Base-by-base conservation (phyloP, 2,888 invertebrate genomes). In the Lysandra coridon region DNA sequence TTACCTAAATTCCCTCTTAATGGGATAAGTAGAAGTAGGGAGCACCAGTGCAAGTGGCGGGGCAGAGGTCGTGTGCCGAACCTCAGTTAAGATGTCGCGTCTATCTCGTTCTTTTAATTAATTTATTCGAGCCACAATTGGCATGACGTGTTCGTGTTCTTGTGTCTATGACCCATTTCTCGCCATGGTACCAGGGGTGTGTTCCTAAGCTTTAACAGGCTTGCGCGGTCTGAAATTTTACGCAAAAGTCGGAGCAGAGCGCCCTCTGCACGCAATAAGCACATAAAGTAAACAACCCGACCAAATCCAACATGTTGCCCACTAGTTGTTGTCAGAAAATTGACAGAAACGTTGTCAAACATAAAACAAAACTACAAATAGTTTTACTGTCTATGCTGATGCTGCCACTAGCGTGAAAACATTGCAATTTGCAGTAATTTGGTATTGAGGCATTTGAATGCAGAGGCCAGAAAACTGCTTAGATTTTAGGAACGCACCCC, bases 81-180 rank as follows among this genome's bases (percentile, higher is more conserved):
- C 82, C 81, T 82, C 82, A 80, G 82, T 81, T 81, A 81, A 82
- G 82, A 75, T 80, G 78, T 80, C 80, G 79, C 80, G 57, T 79
- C 75, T 79, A 49, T 80, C 79, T 80, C 60, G 62, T 79, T 81
- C 80, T 79, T 78, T 80, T 79, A 80, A 79, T 80, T 82, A 79
- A 81, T 81, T 81, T 81, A 76, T 76, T 76, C 76, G 76, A 33
- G 57, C 76, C 7, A 76, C 76, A 76, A 76, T 76, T 76, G 76
- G 33, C 4, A 57, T 76, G 75, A 75, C 44, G 76, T 76, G 53
- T 85, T 86, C 81, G 74, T 23, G 82, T 73, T 60, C 78, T 73
- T 57, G 60, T 49, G 40, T 75, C 85, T 86, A 83, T 88, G 90
- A 89, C 88, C 90, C 84, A 87, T 88, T 89, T 91, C 86, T 85